These are phyloP conservation scores for Zaprionus gabonicus DNA, from an alignment of 1,140 invertebrate species.

Conservation along the genomic window DNA sequence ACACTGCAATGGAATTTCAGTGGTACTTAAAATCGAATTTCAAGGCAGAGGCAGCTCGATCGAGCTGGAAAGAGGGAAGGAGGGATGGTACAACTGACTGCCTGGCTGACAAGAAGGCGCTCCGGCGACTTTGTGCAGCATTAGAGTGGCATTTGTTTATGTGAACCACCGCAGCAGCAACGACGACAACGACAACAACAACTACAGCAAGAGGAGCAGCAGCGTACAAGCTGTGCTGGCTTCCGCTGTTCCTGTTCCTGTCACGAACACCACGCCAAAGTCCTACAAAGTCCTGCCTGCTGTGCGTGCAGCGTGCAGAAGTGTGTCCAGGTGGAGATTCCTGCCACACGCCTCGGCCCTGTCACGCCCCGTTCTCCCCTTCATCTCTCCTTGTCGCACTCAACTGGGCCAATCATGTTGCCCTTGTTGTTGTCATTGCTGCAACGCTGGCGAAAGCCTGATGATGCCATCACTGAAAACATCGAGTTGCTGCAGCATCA, in stretches of 20 bases:
- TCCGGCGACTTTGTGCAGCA: slow-evolving; percentile 71
- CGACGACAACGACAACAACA: slow-evolving; percentile 4
- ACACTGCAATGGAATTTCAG: slow-evolving; percentile 65
- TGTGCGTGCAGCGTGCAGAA: slow-evolving; percentile 55
- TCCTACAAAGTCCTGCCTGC: slow-evolving; percentile 72
- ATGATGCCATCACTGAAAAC: slow-evolving; percentile 56
- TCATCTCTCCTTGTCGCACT: not conserved
- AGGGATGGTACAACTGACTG: slow-evolving; percentile 14
- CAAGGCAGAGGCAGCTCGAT: slow-evolving; percentile 12
- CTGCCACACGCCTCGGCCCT: not conserved
- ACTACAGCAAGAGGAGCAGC: slow-evolving; percentile 36
- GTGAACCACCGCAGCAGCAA: slow-evolving; percentile 48
- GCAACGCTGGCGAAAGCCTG: slow-evolving; percentile 27
- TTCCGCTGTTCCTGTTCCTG: slow-evolving; percentile 41
- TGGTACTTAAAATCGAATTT: slow-evolving; percentile 80
- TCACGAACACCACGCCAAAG: slow-evolving; percentile 69
- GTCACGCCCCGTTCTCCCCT: not conserved
- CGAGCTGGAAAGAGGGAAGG: not conserved
- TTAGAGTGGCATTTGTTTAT: slow-evolving; percentile 82
- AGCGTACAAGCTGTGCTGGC: slow-evolving; percentile 31
- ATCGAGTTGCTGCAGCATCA: slow-evolving; percentile 26
- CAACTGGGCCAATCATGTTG: slow-evolving; percentile 52
- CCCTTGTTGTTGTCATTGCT: slow-evolving; percentile 45
- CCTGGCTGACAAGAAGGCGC: slow-evolving; percentile 53
- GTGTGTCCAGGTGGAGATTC: slow-evolving; percentile 54